Conservation (phyloP, 2,888 invertebrate genomes). For the Hylaea fasciaria region DNA sequence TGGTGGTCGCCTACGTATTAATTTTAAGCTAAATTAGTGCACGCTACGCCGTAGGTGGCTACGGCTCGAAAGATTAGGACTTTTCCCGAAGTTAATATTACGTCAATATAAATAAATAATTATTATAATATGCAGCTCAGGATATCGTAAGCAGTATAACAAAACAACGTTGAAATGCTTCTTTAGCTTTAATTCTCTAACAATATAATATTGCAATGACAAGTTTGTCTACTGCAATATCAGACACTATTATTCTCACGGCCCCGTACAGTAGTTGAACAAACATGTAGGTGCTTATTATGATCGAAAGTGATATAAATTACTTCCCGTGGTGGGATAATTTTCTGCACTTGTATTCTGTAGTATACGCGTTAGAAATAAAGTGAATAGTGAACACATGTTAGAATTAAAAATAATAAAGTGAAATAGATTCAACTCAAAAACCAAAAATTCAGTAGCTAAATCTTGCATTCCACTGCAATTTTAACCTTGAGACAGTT, state of each 20-base stretch:
- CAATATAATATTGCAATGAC: no score
- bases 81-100: background rate
- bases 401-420: no score
- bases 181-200: background rate
- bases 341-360: slow-evolving; percentile 7
- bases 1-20: background rate
- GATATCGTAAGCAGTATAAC: no score
- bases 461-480: no score
- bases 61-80: background rate
- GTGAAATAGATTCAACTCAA: no score
- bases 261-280: slow-evolving; percentile 18
- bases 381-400: no score
- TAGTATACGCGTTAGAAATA: background rate
- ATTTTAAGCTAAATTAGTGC: background rate
- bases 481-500: no score
- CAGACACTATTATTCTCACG: slow-evolving; percentile 13
- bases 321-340: slow-evolving; percentile 8
- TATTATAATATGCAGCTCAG: no score
- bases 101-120: background rate
- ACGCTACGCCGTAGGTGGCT: background rate
- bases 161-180: background rate
- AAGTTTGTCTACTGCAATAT: slow-evolving; percentile 13
- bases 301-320: slow-evolving; percentile 27
- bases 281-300: slow-evolving; percentile 17
- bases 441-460: no score